These are phyloP conservation scores for Stichopus chloronotus DNA, from an alignment of 35 echinoderm and acorn worm genomes.

Conservation along the genomic window DNA sequence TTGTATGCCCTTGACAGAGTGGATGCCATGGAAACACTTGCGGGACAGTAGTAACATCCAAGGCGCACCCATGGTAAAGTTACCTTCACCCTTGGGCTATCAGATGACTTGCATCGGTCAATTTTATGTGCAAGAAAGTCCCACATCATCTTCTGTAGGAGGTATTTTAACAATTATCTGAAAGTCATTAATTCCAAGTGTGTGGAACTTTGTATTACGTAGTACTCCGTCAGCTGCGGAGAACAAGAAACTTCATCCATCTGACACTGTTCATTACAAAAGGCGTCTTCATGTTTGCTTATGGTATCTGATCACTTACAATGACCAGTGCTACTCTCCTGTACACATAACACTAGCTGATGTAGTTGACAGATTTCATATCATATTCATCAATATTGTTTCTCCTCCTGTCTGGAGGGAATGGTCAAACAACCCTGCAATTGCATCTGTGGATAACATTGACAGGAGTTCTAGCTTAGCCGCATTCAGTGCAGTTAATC, in stretches of 20 bases:
- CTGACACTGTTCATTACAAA: background rate
- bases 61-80: too few species aligned
- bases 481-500: background rate
- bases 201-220: slow-evolving; percentile 8
- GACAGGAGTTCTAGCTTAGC: slow-evolving; percentile 46
- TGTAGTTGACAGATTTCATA: slow-evolving; percentile 4
- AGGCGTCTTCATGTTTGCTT: background rate
- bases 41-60: background rate
- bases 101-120: too few species aligned
- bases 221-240: background rate
- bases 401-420: background rate
- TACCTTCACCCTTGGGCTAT: too few species aligned
- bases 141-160: too few species aligned
- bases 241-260: background rate
- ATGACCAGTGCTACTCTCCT: background rate
- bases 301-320: background rate
- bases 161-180: background rate
- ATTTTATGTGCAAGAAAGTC: background rate
- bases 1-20: too few species aligned
- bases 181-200: slow-evolving; percentile 9
- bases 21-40: too few species aligned
- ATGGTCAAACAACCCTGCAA: background rate
- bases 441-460: slow-evolving; percentile 44
- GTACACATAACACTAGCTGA: background rate
- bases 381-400: slow-evolving; percentile 28